phyloP scores from a whole-genome alignment of 2,113 vertebrate species.

The Ceyx cyanopectus region DNA sequence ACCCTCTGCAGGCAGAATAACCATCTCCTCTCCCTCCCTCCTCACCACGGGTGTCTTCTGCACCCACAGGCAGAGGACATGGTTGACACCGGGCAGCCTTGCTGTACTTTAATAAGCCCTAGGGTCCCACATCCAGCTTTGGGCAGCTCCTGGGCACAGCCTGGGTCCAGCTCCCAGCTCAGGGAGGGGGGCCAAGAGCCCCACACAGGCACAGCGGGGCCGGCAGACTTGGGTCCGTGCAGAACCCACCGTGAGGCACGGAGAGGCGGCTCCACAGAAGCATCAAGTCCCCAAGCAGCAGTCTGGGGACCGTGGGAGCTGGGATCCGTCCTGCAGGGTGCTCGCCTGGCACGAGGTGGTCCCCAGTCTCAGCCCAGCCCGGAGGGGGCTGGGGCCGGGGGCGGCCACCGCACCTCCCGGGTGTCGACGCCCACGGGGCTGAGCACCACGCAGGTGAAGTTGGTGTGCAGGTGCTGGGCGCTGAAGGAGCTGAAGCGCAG shows the following conservation, averaged over 20 bases:
- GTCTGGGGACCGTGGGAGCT: background rate
- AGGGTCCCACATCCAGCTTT: background rate
- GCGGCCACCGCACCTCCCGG: background rate
- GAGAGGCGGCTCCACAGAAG: background rate
- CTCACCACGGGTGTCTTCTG: background rate
- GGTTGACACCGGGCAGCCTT: background rate
- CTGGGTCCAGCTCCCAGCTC: background rate
- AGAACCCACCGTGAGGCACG: too few species aligned
- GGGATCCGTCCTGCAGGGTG: background rate
- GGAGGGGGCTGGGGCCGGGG: accelerated
- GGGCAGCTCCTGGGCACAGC: background rate
- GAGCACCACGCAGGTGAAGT: constrained; percentile 47
- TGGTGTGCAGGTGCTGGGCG: background rate
- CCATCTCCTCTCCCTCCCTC: background rate
- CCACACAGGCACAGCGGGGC: background rate
- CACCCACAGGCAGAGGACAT: background rate
- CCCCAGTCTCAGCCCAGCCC: background rate
- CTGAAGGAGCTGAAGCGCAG: background rate
- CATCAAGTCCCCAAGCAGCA: background rate
- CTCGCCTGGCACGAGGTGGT: background rate
- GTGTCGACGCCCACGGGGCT: background rate
- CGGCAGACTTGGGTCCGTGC: background rate
- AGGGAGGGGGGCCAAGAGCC: background rate
- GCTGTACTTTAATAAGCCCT: background rate
- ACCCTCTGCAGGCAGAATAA: background rate